Evolutionary conservation across 2,797 vertebrate genomes (phyloP).

Genomic region (Eutrigla gurnardus): DNA sequence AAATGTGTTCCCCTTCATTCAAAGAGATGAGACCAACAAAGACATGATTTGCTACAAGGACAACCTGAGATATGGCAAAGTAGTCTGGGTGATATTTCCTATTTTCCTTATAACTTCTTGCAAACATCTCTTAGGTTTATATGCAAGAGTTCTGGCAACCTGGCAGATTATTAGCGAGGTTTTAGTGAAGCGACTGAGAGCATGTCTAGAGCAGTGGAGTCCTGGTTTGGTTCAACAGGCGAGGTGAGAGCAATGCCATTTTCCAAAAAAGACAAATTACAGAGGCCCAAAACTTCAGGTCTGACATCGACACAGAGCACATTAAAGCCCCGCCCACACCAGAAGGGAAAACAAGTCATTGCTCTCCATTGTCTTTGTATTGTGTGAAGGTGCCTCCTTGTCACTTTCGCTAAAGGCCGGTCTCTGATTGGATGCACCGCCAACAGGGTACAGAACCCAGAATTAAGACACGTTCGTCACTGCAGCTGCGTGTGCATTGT

Average conservation of each 20-base stretch:
- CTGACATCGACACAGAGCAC: not conserved
- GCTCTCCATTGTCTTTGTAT: not conserved
- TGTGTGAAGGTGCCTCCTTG: not conserved
- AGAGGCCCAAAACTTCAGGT: not conserved
- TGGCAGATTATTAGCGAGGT: slow-evolving; percentile 21
- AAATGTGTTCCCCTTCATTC: slow-evolving; percentile 28
- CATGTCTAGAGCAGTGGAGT: not conserved
- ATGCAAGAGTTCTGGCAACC: slow-evolving; percentile 12
- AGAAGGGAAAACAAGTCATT: not conserved
- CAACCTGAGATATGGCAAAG: slow-evolving; percentile 41
- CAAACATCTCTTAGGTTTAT: slow-evolving; percentile 10
- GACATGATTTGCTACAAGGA: slow-evolving; percentile 3
- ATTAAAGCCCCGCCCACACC: not conserved
- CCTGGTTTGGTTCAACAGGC: slow-evolving; percentile 4
- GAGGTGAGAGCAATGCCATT: slow-evolving; percentile 1
- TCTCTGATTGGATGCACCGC: too few species aligned
- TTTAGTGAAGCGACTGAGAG: slow-evolving; percentile 11
- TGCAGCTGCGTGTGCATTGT: too few species aligned
- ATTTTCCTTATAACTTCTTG: slow-evolving; percentile 17
- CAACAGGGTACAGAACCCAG: too few species aligned
- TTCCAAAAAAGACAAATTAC: not conserved
- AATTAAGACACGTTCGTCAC: too few species aligned
- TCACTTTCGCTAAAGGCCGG: not conserved
- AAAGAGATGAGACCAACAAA: slow-evolving; percentile 23
- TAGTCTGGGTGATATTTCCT: slow-evolving; percentile 30